Evolutionary conservation across 92 coral and sea anemone species (phyloP), one percentile per base, ranked within the genome.

Genomic region (Phenganax subtilis): DNA sequence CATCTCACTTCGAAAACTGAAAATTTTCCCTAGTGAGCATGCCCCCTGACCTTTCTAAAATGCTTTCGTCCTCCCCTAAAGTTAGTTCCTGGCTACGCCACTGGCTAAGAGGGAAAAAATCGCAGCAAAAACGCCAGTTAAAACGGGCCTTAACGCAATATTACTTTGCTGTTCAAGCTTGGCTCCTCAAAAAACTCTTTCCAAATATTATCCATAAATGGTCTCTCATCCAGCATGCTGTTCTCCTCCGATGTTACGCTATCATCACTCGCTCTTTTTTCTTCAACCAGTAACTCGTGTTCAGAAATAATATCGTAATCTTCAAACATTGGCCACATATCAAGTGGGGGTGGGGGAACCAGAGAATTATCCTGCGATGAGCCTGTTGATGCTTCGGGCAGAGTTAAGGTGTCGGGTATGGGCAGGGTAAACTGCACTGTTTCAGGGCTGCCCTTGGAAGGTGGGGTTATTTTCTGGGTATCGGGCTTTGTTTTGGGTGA

Each of bases 281-380:
- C 17, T 7, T 75, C 64, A 6, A 30, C 70, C 9, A 12, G 70
- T 29, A 59, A 57, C 70, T 58, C 47, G 70, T 57, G 68, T 57
- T 57, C 57, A 20, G 27, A 12, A 10, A 76, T 76, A 12, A 57
- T 0, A 30, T 29, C 60, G 16, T 29, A 76, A 12, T 76, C 81
- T 12, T 64, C 70, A 30, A 44, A 58, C 12, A 58, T 10, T 76
- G 69, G 69, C 69, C 81, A 75, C 52, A 65, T 44, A 57, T 12
- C 51, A 9, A 17, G 8, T 59, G 58, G n/a, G 15, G 64, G 69
- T 28, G 44, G 25, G 9, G 64, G 12, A 12, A 12, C n/a, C 15
- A 55, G 9, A 6, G 80, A 27, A 56, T 75, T 53, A 27, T 57
- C 81, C 15, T 7, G 16, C 10, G 70, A 51, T 12, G 14, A 10